Evolutionary conservation across 2,888 invertebrate genomes (phyloP).

Genomic region (Limnephilus rhombicus): DNA sequence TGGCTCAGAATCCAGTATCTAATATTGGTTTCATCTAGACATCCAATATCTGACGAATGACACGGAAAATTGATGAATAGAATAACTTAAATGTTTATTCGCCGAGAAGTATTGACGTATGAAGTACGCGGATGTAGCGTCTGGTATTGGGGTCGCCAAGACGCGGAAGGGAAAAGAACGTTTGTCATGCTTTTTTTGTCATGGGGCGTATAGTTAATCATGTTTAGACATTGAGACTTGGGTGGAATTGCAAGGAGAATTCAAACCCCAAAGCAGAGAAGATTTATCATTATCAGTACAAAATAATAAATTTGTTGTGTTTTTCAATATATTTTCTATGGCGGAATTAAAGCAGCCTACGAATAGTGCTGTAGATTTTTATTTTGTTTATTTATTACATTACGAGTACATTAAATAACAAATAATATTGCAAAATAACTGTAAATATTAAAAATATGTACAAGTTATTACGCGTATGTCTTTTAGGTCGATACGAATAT

Average conservation of each 20-base stretch:
- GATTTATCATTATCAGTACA: not conserved
- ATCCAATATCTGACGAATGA: constrained; percentile 22
- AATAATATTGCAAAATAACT: too few species aligned
- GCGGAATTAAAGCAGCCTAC: too few species aligned
- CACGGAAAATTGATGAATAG: constrained; percentile 10
- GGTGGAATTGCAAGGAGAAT: not conserved
- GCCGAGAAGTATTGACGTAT: not conserved
- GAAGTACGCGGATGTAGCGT: not conserved
- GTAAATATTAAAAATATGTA: too few species aligned
- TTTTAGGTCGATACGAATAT: too few species aligned
- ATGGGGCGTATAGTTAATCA: not conserved
- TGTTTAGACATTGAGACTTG: not conserved
- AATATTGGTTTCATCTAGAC: constrained; percentile 8
- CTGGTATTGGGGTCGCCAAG: not conserved
- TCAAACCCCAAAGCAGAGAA: not conserved
- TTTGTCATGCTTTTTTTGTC: not conserved
- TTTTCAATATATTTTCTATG: not conserved
- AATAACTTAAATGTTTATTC: constrained; percentile 6
- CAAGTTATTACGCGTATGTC: too few species aligned
- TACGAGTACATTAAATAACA: too few species aligned
- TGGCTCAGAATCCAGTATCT: not conserved
- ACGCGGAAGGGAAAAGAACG: not conserved
- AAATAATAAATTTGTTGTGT: not conserved
- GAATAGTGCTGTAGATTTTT: too few species aligned
- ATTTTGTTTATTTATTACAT: too few species aligned